A percentile compares a stretch with the other conserved stretches of the same genome.
Conservation (phyloP, 2,113 vertebrate genomes). For the Lampris incognitus region DNA sequence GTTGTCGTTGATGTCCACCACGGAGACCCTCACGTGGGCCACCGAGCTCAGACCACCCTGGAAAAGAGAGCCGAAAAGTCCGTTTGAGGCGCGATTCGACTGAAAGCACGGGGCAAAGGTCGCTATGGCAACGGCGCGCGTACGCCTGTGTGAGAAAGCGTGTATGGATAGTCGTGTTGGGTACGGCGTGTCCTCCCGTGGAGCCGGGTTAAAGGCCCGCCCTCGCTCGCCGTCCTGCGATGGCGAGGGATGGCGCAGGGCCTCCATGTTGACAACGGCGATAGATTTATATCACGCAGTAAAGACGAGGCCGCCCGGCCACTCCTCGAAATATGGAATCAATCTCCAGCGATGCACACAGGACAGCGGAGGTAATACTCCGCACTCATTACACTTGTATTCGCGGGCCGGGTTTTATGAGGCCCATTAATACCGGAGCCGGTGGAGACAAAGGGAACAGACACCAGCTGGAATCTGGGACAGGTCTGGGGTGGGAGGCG, state of each 20-base stretch:
- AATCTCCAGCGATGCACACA: conserved; percentile 31
- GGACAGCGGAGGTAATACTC: conserved; percentile 32
- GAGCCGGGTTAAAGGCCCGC: too few species aligned
- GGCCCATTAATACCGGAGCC: conserved; percentile 61
- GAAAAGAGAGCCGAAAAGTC: neutral
- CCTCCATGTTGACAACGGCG: conserved; percentile 36
- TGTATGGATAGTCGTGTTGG: neutral
- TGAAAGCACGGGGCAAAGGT: too few species aligned
- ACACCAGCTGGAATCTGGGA: conserved; percentile 32
- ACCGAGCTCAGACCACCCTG: conserved; percentile 93
- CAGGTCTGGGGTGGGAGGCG: conserved; percentile 19
- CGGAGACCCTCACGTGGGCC: conserved; percentile 87
- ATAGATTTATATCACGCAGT: conserved; percentile 51
- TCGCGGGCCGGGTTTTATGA: conserved; percentile 51
- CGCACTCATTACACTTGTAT: conserved; percentile 48
- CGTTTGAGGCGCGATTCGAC: too few species aligned
- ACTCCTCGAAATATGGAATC: conserved; percentile 43
- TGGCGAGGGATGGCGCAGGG: conserved; percentile 25
- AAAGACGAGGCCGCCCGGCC: conserved; percentile 43
- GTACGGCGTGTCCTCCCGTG: conserved; percentile 20
- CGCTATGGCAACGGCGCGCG: too few species aligned
- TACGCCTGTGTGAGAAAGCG: too few species aligned
- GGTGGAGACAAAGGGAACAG: conserved; percentile 40
- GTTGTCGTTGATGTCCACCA: conserved; percentile 95
- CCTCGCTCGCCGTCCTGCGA: conserved; percentile 19